phyloP scores from a whole-genome alignment of 2,113 vertebrate genomes.

The Anarhynchus alexandrinus region DNA sequence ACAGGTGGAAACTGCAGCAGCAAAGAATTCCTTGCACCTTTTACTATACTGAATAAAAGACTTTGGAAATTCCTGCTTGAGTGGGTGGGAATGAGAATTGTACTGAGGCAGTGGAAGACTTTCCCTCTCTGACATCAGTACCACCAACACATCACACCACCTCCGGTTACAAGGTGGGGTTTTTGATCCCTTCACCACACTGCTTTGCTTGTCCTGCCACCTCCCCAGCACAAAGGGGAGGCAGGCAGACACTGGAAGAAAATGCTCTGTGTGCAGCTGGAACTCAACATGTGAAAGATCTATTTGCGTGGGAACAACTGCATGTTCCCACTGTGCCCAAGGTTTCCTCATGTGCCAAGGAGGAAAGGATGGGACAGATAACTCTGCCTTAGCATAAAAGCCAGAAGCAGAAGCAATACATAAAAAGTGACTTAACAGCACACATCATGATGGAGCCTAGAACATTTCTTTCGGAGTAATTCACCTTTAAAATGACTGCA shows the following conservation, averaged over 20 bases:
- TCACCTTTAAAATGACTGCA: not conserved
- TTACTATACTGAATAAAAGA: not conserved
- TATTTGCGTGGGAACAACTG: not conserved
- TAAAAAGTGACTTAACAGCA: not conserved
- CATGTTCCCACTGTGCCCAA: not conserved
- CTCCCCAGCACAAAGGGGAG: not conserved
- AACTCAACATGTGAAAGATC: not conserved
- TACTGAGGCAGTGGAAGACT: not conserved
- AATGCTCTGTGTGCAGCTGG: not conserved
- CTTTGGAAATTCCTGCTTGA: conserved; percentile 8
- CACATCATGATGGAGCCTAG: not conserved
- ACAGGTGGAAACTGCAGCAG: not conserved
- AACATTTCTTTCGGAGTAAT: not conserved
- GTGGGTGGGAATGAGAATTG: not conserved
- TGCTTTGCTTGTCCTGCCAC: not conserved
- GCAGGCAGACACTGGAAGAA: not conserved
- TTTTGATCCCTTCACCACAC: not conserved
- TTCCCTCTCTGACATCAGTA: not conserved
- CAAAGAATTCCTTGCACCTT: not conserved
- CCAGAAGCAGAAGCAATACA: not conserved
- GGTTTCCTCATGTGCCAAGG: fast-evolving
- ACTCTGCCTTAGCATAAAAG: not conserved
- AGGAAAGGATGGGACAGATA: not conserved
- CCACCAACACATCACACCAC: not conserved
- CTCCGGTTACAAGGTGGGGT: not conserved